Conservation (phyloP, 2,888 invertebrate genomes). For the Danaus chrysippus region DNA sequence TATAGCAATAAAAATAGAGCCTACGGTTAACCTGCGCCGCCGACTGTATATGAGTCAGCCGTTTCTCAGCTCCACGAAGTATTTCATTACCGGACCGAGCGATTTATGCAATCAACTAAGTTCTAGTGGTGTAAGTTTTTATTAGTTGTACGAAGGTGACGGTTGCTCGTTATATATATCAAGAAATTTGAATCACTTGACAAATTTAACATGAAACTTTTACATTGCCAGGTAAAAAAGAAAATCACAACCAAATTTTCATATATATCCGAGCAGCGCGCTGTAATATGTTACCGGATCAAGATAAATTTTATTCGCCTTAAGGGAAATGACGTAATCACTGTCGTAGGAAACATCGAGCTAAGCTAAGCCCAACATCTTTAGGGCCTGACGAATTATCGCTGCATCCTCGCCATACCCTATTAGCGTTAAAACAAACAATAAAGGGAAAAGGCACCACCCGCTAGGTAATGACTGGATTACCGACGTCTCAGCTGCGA, state of each 20-base stretch:
- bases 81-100: constrained; percentile 27
- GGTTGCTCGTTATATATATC: too few species aligned
- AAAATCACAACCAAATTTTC: too few species aligned
- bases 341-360: constrained; percentile 3
- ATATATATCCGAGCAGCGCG: not conserved
- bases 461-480: constrained; percentile 33
- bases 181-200: too few species aligned
- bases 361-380: constrained; percentile 7
- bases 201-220: too few species aligned
- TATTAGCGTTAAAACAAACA: constrained; percentile 34
- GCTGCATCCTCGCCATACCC: constrained; percentile 27
- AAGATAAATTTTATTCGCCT: not conserved
- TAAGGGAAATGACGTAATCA: constrained; percentile 5
- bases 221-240: too few species aligned
- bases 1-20: constrained; percentile 14
- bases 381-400: constrained; percentile 24
- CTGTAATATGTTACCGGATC: not conserved
- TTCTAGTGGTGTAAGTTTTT: constrained; percentile 22
- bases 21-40: constrained; percentile 6
- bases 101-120: constrained; percentile 29
- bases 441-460: constrained; percentile 32
- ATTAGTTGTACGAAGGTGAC: not conserved
- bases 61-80: constrained; percentile 17
- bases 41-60: constrained; percentile 29
- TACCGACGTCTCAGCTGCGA: constrained; percentile 29